Evolutionary conservation across 2,113 vertebrate genomes (phyloP).

Genomic region (Clupea harengus): DNA sequence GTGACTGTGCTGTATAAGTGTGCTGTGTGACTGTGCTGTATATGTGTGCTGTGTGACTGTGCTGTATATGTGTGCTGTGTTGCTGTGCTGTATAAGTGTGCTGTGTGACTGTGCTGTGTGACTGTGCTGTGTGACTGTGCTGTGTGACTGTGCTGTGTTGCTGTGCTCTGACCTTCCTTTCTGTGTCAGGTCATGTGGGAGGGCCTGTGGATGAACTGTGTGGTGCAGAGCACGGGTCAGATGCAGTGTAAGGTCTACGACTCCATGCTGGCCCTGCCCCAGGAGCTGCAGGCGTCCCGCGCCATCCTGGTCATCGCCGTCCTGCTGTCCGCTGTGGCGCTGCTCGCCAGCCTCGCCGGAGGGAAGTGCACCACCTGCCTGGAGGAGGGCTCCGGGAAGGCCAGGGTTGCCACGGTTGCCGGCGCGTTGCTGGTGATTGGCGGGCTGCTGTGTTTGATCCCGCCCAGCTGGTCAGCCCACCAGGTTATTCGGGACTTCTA

Average conservation of each 20-base stretch:
- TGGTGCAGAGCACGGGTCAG: constrained; percentile 73
- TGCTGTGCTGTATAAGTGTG: too few species aligned
- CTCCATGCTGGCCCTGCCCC: constrained; percentile 73
- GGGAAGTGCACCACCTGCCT: constrained; percentile 80
- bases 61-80: too few species aligned
- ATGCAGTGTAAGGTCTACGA: constrained; percentile 78
- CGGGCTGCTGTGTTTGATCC: constrained; percentile 73
- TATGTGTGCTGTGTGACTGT: too few species aligned
- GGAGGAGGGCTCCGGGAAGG: constrained; percentile 70
- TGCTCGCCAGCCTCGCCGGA: constrained; percentile 75
- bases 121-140: background rate
- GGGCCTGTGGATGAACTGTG: constrained; percentile 77
- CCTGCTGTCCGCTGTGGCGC: constrained; percentile 66
- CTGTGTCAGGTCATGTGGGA: constrained; percentile 58
- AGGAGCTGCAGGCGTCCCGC: constrained; percentile 78
- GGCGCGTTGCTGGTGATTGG: constrained; percentile 73
- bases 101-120: too few species aligned
- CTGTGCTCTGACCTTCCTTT: background rate
- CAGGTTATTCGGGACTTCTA: constrained; percentile 78
- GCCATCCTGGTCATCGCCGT: constrained; percentile 74
- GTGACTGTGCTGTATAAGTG: background rate
- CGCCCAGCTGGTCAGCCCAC: constrained; percentile 79
- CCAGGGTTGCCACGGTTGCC: constrained; percentile 75
- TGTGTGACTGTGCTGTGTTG: background rate
- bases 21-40: background rate